phyloP scores from a whole-genome alignment of 2,797 vertebrate species.

The Lutjanus campechanus region DNA sequence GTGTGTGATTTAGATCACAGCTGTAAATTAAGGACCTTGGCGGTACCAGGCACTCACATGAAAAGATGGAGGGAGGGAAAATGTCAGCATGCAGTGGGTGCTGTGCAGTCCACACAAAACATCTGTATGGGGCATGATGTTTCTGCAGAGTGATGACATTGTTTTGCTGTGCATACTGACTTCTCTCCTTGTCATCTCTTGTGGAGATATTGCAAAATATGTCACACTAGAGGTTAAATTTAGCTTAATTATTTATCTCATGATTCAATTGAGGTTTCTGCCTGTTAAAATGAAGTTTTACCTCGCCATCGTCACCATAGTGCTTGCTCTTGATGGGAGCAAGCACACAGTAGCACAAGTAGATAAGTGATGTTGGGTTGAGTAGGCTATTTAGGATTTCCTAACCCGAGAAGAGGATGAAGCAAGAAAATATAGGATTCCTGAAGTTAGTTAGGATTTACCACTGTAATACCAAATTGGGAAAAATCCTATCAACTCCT shows the following conservation, averaged over 20 bases:
- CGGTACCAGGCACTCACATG: constrained; percentile 43
- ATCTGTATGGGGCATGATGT: constrained; percentile 29
- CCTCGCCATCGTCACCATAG: no score
- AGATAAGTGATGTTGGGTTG: no score
- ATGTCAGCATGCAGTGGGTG: constrained; percentile 25
- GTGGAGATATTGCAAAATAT: background rate
- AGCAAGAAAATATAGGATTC: no score
- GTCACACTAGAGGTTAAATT: background rate
- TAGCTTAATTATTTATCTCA: background rate
- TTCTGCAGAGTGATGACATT: constrained; percentile 32
- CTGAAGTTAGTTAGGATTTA: no score
- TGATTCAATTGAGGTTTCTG: no score
- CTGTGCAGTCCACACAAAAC: constrained; percentile 19
- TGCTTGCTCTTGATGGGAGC: no score
- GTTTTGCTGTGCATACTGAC: background rate
- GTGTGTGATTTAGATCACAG: constrained; percentile 49
- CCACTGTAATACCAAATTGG: no score
- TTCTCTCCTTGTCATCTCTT: background rate
- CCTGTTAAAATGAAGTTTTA: no score
- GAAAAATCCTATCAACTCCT: no score
- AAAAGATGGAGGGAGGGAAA: constrained; percentile 22
- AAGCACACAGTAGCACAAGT: no score
- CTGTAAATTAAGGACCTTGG: constrained; percentile 38
- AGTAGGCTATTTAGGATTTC: no score
- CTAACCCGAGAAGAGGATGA: no score